Evolutionary conservation across 2,113 vertebrate species (phyloP), one percentile per base, ranked within the genome.

Genomic region (Prietella phreatophila): DNA sequence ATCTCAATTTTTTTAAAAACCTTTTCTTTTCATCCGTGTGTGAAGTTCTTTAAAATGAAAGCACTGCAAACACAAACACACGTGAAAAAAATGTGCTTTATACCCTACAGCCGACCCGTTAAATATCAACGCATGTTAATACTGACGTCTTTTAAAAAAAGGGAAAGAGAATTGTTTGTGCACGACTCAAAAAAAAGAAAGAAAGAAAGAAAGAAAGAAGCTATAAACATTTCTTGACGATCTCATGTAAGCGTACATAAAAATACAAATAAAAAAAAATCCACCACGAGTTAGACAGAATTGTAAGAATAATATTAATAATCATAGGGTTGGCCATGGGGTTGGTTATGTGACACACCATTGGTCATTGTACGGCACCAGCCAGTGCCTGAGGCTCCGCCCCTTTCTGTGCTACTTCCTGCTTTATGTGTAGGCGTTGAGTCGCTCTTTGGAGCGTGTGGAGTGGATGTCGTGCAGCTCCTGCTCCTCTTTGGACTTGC

Each of bases 391-490:
- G 89, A 85, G 85, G 87, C 88, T 88, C 90, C 86, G 67, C 81
- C 82, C 76, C 85, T 61, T 56, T n/a, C n/a, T 47, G 63, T 75
- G 88, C 76, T 85, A 84, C 85, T 83, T 87, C 86, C 83, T 88
- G 90, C 91, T 94, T 97, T 99, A 99, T 98, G 98, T 99, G 94
- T 99, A 99, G 36, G 98, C 98, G 3, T 99, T 99, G 91, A 99
- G 98, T 76, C 98, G 95, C 96, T 99, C 98, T 96, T 99, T 99
- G 93, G 98, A 99, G 94, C 98, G 98, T 83, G 98, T 99, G 61
- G 98, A 99, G 92, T 99, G 98, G 94, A 99, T 99, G 92, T 99
- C 98, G 0, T 99, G 98, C 76, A 99, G 97, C 93, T 99, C 98
- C 93, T 99, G 98, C 83, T 99, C 98, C 93, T 99, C 98, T 96